These are phyloP conservation scores for Elegia similella DNA, from an alignment of 2,888 invertebrate genomes.

Conservation along the genomic window DNA sequence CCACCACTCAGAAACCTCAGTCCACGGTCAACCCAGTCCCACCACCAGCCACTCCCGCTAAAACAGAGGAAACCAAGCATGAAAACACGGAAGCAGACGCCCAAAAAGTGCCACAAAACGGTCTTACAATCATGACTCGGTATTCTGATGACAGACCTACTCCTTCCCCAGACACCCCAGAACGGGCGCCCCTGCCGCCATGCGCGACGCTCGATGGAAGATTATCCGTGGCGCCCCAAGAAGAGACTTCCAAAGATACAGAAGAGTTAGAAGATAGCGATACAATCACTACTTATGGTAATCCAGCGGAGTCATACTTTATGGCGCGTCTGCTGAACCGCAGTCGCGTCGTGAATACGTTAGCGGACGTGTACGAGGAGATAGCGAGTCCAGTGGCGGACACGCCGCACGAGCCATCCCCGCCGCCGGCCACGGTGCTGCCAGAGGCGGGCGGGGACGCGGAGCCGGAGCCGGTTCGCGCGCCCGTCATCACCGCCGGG, in stretches of 20 bases:
- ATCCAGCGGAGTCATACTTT: slow-evolving; percentile 74
- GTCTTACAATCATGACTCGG: slow-evolving; percentile 74
- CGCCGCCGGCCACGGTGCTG: slow-evolving; percentile 26
- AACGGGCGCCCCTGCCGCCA: slow-evolving; percentile 51
- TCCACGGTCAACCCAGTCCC: slow-evolving; percentile 29
- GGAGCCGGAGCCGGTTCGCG: slow-evolving; percentile 25
- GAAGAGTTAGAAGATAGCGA: slow-evolving; percentile 43
- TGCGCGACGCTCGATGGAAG: slow-evolving; percentile 59
- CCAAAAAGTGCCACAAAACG: slow-evolving; percentile 61
- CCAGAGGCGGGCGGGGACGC: slow-evolving; percentile 28
- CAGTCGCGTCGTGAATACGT: slow-evolving; percentile 62
- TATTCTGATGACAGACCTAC: slow-evolving; percentile 59
- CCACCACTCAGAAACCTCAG: slow-evolving; percentile 40
- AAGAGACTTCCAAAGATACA: slow-evolving; percentile 32
- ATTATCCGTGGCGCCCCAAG: slow-evolving; percentile 43
- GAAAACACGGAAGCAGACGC: slow-evolving; percentile 28
- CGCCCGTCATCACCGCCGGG: slow-evolving; percentile 24
- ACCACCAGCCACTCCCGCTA: slow-evolving; percentile 25
- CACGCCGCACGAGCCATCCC: slow-evolving; percentile 28
- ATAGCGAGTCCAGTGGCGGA: slow-evolving; percentile 38
- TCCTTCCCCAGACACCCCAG: slow-evolving; percentile 34
- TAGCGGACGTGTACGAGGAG: slow-evolving; percentile 66
- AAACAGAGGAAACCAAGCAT: slow-evolving; percentile 21
- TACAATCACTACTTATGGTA: slow-evolving; percentile 65
- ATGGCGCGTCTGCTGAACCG: slow-evolving; percentile 70